Evolutionary conservation across 1,140 invertebrate species (phyloP).

Genomic region (Coptotermes formosanus): DNA sequence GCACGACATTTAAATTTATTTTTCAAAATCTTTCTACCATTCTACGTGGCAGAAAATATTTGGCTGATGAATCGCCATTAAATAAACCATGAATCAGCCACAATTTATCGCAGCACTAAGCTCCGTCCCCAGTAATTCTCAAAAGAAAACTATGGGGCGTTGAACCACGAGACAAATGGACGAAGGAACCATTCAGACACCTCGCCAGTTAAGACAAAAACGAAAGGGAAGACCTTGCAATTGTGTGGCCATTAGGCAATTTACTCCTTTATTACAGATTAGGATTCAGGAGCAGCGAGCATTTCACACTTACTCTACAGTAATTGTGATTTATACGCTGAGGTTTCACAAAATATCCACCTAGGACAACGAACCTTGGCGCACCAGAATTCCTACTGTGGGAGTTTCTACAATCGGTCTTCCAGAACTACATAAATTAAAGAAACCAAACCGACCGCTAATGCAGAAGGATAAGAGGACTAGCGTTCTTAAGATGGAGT

Average conservation of each 20-base stretch:
- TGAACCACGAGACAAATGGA: background rate
- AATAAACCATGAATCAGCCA: too few species aligned
- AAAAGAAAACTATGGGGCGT: background rate
- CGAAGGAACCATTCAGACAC: background rate
- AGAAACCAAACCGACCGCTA: background rate
- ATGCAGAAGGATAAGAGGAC: background rate
- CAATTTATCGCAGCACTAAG: too few species aligned
- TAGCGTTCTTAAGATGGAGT: background rate
- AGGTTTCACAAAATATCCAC: background rate
- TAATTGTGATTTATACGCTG: slow-evolving; percentile 9
- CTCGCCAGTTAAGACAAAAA: background rate
- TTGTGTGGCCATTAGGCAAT: background rate
- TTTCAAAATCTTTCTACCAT: too few species aligned
- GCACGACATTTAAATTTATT: too few species aligned
- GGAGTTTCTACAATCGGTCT: background rate
- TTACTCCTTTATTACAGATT: too few species aligned
- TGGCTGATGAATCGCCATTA: too few species aligned
- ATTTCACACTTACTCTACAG: background rate
- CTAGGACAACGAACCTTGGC: background rate
- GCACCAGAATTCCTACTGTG: background rate
- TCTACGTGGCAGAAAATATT: too few species aligned
- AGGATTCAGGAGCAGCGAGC: background rate
- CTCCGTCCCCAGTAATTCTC: too few species aligned
- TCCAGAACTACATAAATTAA: background rate
- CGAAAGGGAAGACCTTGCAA: background rate